Base-by-base conservation (phyloP, 2,113 vertebrate genomes). In the Murina feae region DNA sequence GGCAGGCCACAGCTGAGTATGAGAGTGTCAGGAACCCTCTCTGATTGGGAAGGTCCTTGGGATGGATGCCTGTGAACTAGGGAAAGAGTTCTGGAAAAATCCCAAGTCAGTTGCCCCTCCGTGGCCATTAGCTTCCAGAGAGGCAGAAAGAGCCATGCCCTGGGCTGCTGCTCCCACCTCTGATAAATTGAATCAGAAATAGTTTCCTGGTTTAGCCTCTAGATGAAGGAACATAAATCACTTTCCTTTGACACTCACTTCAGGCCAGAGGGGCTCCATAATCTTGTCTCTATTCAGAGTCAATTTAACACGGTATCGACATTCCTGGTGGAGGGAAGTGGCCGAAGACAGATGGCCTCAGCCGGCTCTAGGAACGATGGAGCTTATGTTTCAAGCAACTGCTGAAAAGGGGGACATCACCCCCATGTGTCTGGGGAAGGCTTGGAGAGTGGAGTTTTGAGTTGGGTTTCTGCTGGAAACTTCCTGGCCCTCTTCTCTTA, bases 191-290 rank as follows among this genome's bases (percentile, higher is more conserved):
- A 32, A 39, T 13, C 6, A 12, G 63, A 94, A 44, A 78, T 28
- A 79, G 25, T 91, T 68, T 83, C 79, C 66, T 69, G 32, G 13
- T 39, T 74, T 37, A 11, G 82, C 30, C 89, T 86, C 69, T 13
- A 12, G 58, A 18, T 49, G 80, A 86, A 25, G 37, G 80, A 79
- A 74, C 72, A 94, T 74, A 79, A 88, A 92, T 94, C 87, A 49
- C 39, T 37, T 85, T 85, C 35, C 60, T 87, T 75, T 92, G 95
- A 58, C 93, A 39, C 58, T 32, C 69, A 66, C 58, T 84, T 47
- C 9, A 10, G 58, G 53, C 83, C 71, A 30, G n/a, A 69, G 71
- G 47, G 39, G 1, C 21, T 32, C 28, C 44, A 37, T 14, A n/a
- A 5, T n/a, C 51, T 44, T 71, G 51, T 58, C 86, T 58, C 81